Conservation (phyloP, 1,140 invertebrate genomes). For the Asbolus verrucosus region DNA sequence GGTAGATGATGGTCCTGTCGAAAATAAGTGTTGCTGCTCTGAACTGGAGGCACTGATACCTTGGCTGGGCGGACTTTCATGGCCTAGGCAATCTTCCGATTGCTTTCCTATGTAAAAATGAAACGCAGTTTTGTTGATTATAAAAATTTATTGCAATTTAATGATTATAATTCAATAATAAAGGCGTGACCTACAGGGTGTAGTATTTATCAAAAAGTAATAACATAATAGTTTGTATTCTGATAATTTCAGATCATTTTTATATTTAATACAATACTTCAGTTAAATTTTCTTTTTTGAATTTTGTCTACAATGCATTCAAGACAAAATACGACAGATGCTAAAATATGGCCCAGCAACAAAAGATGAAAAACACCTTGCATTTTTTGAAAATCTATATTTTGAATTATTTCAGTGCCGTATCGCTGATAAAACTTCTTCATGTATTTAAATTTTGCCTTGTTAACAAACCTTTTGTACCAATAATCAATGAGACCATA, state of each 20-base stretch:
- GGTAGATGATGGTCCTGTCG: constrained; percentile 57
- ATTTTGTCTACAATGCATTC: not conserved
- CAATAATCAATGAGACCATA: constrained; percentile 34
- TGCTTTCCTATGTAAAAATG: constrained; percentile 72
- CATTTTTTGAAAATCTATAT: constrained; percentile 27
- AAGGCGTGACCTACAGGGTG: no score
- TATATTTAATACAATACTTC: no score
- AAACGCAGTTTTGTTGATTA: no score
- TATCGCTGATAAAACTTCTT: not conserved
- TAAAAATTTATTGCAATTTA: no score
- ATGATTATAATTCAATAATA: no score
- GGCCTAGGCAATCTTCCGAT: constrained; percentile 68
- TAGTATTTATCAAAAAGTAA: no score
- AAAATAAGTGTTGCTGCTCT: constrained; percentile 63
- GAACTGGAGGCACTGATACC: constrained; percentile 57
- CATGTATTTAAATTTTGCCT: not conserved
- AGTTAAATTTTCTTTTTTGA: not conserved
- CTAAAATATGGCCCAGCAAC: not conserved
- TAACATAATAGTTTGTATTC: no score
- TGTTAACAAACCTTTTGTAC: not conserved
- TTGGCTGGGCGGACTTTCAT: constrained; percentile 75
- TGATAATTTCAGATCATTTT: no score
- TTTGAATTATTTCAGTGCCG: not conserved
- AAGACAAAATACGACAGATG: not conserved
- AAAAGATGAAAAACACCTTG: constrained; percentile 34